Evolutionary conservation across 2,113 vertebrate species (phyloP), one percentile per base, ranked within the genome.

Genomic region (Pitta sordida): DNA sequence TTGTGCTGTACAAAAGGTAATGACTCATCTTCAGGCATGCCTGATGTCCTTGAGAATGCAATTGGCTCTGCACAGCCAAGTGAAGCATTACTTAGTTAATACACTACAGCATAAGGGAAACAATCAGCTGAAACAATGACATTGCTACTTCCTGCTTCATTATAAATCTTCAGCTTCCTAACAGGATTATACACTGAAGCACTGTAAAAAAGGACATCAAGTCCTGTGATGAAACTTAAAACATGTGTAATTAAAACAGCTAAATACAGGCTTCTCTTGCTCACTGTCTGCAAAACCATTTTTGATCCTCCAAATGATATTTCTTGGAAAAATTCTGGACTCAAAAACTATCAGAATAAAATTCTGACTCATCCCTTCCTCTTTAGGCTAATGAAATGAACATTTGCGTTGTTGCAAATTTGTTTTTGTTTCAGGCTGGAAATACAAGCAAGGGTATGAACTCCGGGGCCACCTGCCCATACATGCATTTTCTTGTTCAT

Each of bases 121-220:
- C 81, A 83, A 86, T 88, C 94, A 91, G 59, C 83, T 86, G 81
- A 94, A 95, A 91, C 2, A 3, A 96, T 93, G 90, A 70, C 93
- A 95, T 16, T 77, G 62, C 92, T 96, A 29, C 94, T 96, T 96
- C 79, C 82, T 92, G 91, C 77, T 94, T 94, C 60, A 81, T 74
- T 85, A 82, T 73, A 87, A 86, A 93, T 59, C 93, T 85, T 41
- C 65, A 84, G 69, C 44, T 92, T 91, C 88, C 76, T 96, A 96
- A 95, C 86, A 92, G 75, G 71, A 93, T 88, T 96, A 96, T 83
- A 82, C 34, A 81, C 75, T 94, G 91, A 90, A 78, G 65, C 73
- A 84, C 52, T 48, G n/a, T 43, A 63, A 58, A 52, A 80, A 86
- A 63, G 53, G n/a, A 67, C 48, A 88, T 81, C 78, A 92, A 63